A percentile compares a stretch with the other conserved stretches of the same genome.
Conservation (phyloP, 1,140 invertebrate genomes). For the Ooceraea biroi region DNA sequence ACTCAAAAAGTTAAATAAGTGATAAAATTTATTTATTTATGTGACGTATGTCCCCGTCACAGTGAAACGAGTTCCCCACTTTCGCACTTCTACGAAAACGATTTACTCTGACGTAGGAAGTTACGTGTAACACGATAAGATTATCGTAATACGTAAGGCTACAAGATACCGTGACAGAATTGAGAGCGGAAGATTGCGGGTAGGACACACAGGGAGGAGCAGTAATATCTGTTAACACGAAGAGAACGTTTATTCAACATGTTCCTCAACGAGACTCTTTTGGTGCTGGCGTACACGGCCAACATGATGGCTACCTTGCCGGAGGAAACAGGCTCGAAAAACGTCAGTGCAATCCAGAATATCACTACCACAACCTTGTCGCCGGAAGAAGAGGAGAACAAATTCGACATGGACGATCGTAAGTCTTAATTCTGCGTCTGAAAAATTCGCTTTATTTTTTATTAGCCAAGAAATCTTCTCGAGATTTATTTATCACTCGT, state of each 20-base stretch:
- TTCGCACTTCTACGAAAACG: neutral
- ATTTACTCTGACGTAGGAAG: neutral
- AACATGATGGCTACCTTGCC: conserved; percentile 80
- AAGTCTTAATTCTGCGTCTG: conserved; percentile 39
- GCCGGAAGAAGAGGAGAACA: conserved; percentile 80
- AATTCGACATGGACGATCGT: conserved; percentile 83
- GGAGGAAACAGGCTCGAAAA: conserved; percentile 67
- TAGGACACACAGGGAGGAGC: neutral
- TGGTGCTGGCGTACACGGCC: conserved; percentile 81
- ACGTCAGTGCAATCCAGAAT: conserved; percentile 43
- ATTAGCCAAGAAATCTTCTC: neutral
- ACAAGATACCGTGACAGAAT: neutral
- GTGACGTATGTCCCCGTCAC: neutral
- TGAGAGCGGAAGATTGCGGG: neutral
- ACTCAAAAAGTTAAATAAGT: conserved; percentile 1
- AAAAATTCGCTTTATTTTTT: neutral
- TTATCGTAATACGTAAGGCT: neutral
- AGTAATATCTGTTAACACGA: neutral
- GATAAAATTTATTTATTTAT: conserved; percentile 18
- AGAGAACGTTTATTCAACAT: conserved; percentile 65
- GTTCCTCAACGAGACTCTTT: conserved; percentile 81
- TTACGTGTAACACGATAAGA: neutral
- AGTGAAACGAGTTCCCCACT: neutral
- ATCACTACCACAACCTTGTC: conserved; percentile 78
- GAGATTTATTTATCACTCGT: neutral